These are phyloP conservation scores for Crenuchus spilurus DNA, from an alignment of 2,797 vertebrate species.

Conservation along the genomic window DNA sequence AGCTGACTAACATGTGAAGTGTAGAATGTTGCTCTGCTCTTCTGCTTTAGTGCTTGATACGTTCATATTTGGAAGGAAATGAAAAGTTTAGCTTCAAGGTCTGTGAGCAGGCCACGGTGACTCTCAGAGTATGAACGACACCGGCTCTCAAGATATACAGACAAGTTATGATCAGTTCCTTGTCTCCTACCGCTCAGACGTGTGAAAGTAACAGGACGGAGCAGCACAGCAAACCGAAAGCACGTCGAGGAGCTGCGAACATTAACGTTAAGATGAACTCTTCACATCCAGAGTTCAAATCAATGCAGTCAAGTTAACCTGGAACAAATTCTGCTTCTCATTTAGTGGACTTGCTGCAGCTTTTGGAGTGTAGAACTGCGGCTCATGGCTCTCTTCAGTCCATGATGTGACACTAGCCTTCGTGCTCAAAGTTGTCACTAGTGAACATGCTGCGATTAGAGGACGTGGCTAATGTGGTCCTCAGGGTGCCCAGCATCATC, in stretches of 20 bases:
- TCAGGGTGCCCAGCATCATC: conserved; percentile 84
- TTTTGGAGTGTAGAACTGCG: too few relatives aligned
- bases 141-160: neutral
- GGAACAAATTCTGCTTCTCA: too few relatives aligned
- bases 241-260: neutral
- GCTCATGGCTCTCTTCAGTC: neutral
- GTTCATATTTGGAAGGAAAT: neutral
- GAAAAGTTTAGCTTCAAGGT: neutral
- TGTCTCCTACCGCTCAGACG: neutral
- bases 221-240: neutral
- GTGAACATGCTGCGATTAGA: conserved; percentile 79
- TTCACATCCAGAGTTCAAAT: too few relatives aligned
- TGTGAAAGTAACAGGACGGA: neutral
- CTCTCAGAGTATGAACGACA: neutral
- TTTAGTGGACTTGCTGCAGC: too few relatives aligned
- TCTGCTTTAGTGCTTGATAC: neutral
- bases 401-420: neutral
- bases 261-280: neutral
- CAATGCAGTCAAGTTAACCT: too few relatives aligned
- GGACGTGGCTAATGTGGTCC: conserved; percentile 81
- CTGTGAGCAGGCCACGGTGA: neutral
- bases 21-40: neutral
- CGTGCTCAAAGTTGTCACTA: neutral
- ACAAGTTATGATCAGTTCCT: neutral
- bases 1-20: neutral